Conservation (phyloP, 2,113 vertebrate species). For the Suricata suricatta region DNA sequence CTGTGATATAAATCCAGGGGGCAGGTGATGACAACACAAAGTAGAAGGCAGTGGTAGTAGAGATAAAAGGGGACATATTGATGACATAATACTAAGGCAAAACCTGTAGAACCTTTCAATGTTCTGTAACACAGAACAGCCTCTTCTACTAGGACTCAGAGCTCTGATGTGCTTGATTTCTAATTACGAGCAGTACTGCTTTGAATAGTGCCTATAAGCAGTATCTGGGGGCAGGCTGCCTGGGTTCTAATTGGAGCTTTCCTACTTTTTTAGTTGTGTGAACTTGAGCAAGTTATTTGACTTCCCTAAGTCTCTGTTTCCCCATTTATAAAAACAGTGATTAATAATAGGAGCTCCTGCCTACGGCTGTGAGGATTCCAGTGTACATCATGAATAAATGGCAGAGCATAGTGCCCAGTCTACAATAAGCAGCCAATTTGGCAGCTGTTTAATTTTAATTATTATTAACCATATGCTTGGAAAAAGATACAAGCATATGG, state of each 20-base stretch:
- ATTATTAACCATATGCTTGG: conserved; percentile 67
- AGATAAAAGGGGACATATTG: background rate
- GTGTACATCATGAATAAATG: background rate
- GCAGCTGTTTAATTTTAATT: conserved; percentile 60
- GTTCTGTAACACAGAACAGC: background rate
- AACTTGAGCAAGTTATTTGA: conserved; percentile 37
- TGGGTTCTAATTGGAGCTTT: background rate
- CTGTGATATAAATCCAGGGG: conserved; percentile 17
- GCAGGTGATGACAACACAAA: background rate
- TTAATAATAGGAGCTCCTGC: conserved; percentile 23
- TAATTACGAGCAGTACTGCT: conserved; percentile 1
- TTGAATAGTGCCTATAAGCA: background rate
- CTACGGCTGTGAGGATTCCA: conserved; percentile 16
- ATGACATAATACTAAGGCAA: background rate
- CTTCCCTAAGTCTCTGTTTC: background rate
- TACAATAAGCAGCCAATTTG: conserved; percentile 40
- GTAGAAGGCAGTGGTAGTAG: background rate
- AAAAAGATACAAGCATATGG: conserved; percentile 67
- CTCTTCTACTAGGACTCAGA: background rate
- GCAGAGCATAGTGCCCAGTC: background rate
- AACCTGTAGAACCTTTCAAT: background rate
- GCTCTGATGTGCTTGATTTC: conserved; percentile 34
- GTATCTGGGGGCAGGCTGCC: background rate
- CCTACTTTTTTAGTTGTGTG: background rate
- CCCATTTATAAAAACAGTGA: conserved; percentile 18